Base-by-base conservation (phyloP, 2,797 vertebrate genomes). In the Oceanodroma leucorhoa region DNA sequence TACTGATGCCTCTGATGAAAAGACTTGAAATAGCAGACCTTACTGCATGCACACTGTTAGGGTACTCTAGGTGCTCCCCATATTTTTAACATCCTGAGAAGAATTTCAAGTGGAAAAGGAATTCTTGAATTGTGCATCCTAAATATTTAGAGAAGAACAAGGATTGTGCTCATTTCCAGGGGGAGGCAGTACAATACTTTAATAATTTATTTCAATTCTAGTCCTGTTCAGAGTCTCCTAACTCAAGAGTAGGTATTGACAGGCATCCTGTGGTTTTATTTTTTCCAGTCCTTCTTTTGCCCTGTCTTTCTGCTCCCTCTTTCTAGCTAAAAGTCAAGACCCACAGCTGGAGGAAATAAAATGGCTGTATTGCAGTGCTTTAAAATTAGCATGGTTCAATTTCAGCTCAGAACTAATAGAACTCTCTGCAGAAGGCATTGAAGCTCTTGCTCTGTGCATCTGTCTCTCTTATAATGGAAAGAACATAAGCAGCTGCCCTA, bases 331-430 rank as follows among this genome's bases (percentile, higher is more conserved):
- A 93, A 95, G 69, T 96, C 92, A 97, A 95, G 95, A 95, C 88
- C 23, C 83, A 97, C 91, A 98, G 90, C 86, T 97, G 96, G 86
- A 97, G 94, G 82, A 97, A 98, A 97, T 96, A 96, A 98, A 98
- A 95, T 19, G 23, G 45, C 87, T 95, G 45, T 94, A 89, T 93
- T 91, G 73, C 76, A 91, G 85, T 89, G 58, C 89, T 95, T 97
- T 96, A 96, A 97, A 97, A 97, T 96, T 92, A 97, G 21, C 64
- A 13, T 92, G 71, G 71, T 91, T 96, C 91, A 91, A 20, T 97
- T 96, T 96, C 89, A 83, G 32, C 92, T 91, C 67, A 91, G 79
- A 86, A 78, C 26, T 71, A 88, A 83, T 9, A 78, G 64, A 84
- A 2, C 3, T 75, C n/a, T 62, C 88, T 97, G 97, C 75, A 75